Evolutionary conservation across 1,140 invertebrate genomes (phyloP).

Genomic region (Pygmarrhopalites habei): DNA sequence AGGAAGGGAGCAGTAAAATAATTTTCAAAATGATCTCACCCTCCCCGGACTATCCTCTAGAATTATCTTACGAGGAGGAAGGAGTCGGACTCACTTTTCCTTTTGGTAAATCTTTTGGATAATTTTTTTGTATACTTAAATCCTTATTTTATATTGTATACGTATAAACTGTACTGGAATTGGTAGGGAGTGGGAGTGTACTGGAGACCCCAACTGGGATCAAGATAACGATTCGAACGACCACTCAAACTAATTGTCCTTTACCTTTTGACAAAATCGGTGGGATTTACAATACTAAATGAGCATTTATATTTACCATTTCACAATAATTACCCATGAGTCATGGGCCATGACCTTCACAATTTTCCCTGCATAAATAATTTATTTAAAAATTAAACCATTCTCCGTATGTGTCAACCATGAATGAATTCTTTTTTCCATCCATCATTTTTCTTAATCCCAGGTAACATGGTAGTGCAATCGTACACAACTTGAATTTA

Average conservation of each 20-base stretch:
- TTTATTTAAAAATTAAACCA: no score
- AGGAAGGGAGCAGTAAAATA: neutral
- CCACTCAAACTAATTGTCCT: neutral
- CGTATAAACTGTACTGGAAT: neutral
- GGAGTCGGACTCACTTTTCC: neutral
- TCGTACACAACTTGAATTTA: no score
- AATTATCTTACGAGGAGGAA: neutral
- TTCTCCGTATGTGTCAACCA: no score
- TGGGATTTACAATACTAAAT: neutral
- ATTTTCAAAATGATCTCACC: neutral
- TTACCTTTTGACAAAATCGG: constrained; percentile 7
- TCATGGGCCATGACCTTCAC: no score
- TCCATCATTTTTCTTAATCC: no score
- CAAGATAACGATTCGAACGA: neutral
- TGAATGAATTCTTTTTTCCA: no score
- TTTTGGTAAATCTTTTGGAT: neutral
- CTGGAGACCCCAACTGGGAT: neutral
- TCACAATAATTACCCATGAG: no score
- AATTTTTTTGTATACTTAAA: neutral
- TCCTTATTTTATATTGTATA: neutral
- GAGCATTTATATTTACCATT: no score
- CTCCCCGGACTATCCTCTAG: constrained; percentile 1
- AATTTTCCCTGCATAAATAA: no score
- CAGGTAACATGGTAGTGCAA: no score
- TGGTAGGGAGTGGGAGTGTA: neutral